Evolutionary conservation across 2,888 invertebrate genomes (phyloP), one percentile per base, ranked within the genome.

Genomic region (Leistus spinibarbis): DNA sequence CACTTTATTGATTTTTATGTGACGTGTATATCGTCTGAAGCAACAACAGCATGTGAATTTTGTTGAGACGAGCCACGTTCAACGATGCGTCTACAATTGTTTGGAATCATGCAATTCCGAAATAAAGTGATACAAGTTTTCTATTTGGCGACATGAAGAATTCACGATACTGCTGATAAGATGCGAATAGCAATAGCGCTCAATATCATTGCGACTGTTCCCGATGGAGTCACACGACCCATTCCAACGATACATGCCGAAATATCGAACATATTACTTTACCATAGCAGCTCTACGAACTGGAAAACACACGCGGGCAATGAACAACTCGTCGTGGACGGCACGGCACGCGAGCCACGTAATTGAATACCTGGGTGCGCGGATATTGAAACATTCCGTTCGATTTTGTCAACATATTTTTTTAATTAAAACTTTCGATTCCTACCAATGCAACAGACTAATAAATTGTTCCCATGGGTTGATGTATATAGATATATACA

Each of bases 131-230:
- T 80, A 79, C 79, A 76, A 79, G 79, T 75, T 80, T 79, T 71
- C 81, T 81, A 80, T 82, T 82, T 82, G 81, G 78, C 73, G 76
- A 78, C 80, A 82, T 83, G 80, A 81, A 83, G 82, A 82, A 83
- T 83, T 82, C 82, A 83, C 82, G 83, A 81, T 82, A 82, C 81
- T 81, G 81, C 81, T 82, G 82, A 83, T 82, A 82, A 82, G 82
- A 82, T 82, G 82, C 81, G 82, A 83, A 83, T 83, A 82, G 82
- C 81, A 81, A 81, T 79, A 79, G 80, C 79, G 78, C 79, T 79
- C 79, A 79, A 81, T 81, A 81, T 81, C 78, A 80, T 79, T 78
- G 78, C 70, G 74, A 78, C 76, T 56, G 69, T 73, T 76, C 73
- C 73, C 76, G 53, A 68, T 73, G 68, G 73, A 73, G 54, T 40